Evolutionary conservation across 1,140 invertebrate genomes (phyloP).

Genomic region (Luehdorfia chinensis): DNA sequence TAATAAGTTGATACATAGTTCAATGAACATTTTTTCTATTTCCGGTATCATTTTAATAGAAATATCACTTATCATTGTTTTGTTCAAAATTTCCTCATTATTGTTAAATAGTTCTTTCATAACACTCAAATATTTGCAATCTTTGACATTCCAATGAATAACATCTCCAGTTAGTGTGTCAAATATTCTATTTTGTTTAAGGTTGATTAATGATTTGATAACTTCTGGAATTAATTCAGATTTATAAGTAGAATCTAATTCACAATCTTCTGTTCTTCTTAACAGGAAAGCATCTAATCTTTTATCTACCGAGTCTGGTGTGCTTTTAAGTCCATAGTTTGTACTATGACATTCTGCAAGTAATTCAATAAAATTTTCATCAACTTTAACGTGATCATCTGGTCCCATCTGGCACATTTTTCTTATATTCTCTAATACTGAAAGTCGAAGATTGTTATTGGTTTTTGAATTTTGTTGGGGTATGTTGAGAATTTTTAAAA

Average conservation of each 20-base stretch:
- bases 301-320: constrained; percentile 20
- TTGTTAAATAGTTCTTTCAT: constrained; percentile 22
- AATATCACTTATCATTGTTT: constrained; percentile 30
- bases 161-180: constrained; percentile 35
- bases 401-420: constrained; percentile 45
- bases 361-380: constrained; percentile 39
- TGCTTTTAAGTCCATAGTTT: constrained; percentile 20
- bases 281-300: constrained; percentile 48
- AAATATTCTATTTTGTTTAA: constrained; percentile 34
- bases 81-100: constrained; percentile 12
- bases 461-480: constrained; percentile 32
- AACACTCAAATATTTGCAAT: constrained; percentile 20
- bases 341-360: constrained; percentile 32
- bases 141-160: constrained; percentile 46
- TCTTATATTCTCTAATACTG: constrained; percentile 45
- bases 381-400: constrained; percentile 36
- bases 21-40: constrained; percentile 50
- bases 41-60: constrained; percentile 51
- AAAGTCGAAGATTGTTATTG: constrained; percentile 37
- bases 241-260: constrained; percentile 28
- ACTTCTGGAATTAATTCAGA: constrained; percentile 43
- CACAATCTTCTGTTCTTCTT: constrained; percentile 33
- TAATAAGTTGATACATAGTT: constrained; percentile 29
- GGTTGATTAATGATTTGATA: constrained; percentile 51
- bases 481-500: constrained; percentile 46